Conservation (phyloP, 37 sponge, comb jelly and placozoan genomes). For the Haliclona indistincta region DNA sequence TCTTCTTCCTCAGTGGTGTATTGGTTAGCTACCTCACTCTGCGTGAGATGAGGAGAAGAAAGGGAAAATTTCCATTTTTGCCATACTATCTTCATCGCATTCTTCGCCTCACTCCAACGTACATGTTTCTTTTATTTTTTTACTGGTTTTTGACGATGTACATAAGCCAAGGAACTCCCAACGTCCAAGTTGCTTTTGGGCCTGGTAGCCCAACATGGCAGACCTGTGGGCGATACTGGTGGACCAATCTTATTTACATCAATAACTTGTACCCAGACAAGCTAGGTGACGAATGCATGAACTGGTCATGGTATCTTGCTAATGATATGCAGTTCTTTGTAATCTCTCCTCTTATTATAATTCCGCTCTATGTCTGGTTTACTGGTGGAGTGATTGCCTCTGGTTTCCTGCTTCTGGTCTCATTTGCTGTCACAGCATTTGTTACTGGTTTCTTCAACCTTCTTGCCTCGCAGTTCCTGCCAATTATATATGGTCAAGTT, state of each 20-base stretch:
- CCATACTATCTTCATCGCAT: constrained; percentile 65
- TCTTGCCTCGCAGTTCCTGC: neutral
- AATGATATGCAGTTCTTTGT: constrained; percentile 71
- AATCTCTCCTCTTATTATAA: constrained; percentile 50
- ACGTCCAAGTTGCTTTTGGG: neutral
- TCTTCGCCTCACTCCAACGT: constrained; percentile 62
- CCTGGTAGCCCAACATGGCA: neutral
- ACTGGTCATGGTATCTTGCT: constrained; percentile 68
- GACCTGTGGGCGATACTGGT: constrained; percentile 59
- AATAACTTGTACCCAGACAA: constrained; percentile 67
- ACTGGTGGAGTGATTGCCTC: constrained; percentile 6
- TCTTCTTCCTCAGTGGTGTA: constrained; percentile 78
- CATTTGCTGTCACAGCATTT: constrained; percentile 4
- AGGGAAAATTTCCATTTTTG: constrained; percentile 45
- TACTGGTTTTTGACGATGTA: constrained; percentile 28
- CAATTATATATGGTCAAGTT: neutral
- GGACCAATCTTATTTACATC: constrained; percentile 65
- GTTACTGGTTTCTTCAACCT: constrained; percentile 28
- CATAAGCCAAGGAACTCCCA: constrained; percentile 7
- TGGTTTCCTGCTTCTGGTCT: neutral
- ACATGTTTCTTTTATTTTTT: constrained; percentile 52
- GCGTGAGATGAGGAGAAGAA: constrained; percentile 47
- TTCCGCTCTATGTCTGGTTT: constrained; percentile 32
- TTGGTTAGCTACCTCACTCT: constrained; percentile 65
- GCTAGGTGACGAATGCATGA: constrained; percentile 30